Evolutionary conservation across 1,140 invertebrate genomes (phyloP).

Genomic region (Rhyzopertha dominica): DNA sequence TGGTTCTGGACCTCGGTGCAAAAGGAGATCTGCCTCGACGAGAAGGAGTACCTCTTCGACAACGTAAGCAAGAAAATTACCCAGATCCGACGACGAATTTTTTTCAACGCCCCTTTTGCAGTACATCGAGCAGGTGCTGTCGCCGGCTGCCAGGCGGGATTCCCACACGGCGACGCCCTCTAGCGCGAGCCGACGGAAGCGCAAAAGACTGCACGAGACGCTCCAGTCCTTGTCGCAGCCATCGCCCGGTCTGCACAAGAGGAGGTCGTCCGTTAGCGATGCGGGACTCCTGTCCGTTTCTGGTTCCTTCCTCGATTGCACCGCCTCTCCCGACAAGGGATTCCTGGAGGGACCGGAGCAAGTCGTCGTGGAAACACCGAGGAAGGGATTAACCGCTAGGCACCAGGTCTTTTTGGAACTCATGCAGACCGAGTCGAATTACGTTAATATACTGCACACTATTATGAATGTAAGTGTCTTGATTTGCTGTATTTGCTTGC

Average conservation of each 20-base stretch:
- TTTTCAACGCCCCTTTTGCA: slow-evolving; percentile 41
- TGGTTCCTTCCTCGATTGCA: slow-evolving; percentile 82
- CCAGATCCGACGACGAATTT: neutral
- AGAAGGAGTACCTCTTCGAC: slow-evolving; percentile 81
- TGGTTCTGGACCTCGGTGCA: slow-evolving; percentile 98
- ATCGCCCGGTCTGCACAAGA: slow-evolving; percentile 55
- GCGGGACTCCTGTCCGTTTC: slow-evolving; percentile 76
- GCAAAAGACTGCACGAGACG: slow-evolving; percentile 61
- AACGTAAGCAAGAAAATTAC: slow-evolving; percentile 56
- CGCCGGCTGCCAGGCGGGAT: slow-evolving; percentile 56
- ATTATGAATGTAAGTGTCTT: slow-evolving; percentile 71
- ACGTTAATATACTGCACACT: slow-evolving; percentile 89
- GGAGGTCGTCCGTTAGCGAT: slow-evolving; percentile 79
- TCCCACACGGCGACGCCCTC: slow-evolving; percentile 51
- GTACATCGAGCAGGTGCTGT: slow-evolving; percentile 56
- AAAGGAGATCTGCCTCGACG: slow-evolving; percentile 87
- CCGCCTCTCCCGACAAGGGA: slow-evolving; percentile 67
- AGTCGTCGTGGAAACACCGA: slow-evolving; percentile 53
- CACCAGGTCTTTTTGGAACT: slow-evolving; percentile 91
- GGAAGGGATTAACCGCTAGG: slow-evolving; percentile 67
- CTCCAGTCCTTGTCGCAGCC: slow-evolving; percentile 43
- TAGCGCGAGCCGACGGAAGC: slow-evolving; percentile 56
- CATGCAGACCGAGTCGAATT: slow-evolving; percentile 94
- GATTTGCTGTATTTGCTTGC: too few relatives aligned
- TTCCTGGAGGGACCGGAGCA: slow-evolving; percentile 53